Evolutionary conservation across 2,888 invertebrate genomes (phyloP).

Genomic region (Bimastos eiseni): DNA sequence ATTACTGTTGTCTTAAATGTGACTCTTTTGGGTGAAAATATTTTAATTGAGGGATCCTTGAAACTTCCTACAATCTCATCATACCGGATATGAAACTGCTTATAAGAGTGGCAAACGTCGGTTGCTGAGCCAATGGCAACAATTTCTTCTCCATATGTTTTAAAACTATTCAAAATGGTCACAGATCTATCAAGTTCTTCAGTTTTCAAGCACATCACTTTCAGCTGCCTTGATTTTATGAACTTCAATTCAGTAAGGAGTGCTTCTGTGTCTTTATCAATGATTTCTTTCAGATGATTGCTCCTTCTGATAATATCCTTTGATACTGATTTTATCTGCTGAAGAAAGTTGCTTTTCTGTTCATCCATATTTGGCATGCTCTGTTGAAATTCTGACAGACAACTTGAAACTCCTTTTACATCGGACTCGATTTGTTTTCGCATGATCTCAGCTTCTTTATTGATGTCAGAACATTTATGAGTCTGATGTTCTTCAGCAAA

Average conservation of each 20-base stretch:
- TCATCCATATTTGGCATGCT: neutral
- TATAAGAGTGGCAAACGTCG: neutral
- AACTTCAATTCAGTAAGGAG: neutral
- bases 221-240: neutral
- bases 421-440: neutral
- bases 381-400: neutral
- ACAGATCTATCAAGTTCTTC: neutral
- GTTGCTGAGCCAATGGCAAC: neutral
- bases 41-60: neutral
- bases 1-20: neutral
- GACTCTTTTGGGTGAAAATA: neutral
- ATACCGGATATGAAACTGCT: neutral
- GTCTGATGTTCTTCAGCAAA: neutral
- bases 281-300: neutral
- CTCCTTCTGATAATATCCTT: neutral
- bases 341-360: too few species aligned
- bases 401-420: neutral
- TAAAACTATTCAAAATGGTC: neutral
- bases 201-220: neutral
- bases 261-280: neutral
- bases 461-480: too few species aligned
- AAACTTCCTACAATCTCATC: neutral
- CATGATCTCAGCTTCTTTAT: neutral
- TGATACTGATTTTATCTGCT: neutral
- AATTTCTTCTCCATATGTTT: neutral